Conservation (phyloP, 2,888 invertebrate genomes). For the Polydrusus tereticollis region DNA sequence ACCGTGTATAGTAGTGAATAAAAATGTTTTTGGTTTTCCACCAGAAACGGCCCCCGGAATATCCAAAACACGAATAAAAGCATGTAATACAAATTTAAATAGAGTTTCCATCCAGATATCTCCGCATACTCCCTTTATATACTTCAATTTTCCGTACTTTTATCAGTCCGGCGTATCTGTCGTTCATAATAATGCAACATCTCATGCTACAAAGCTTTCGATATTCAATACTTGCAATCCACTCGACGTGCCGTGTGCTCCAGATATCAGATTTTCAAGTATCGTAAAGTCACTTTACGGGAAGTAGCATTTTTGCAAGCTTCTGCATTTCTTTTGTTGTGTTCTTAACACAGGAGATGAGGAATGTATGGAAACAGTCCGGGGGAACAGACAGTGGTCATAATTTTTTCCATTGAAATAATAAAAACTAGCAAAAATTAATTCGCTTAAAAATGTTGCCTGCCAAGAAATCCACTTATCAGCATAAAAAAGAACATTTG, state of each 20-base stretch:
- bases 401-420: too few relatives aligned
- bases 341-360: neutral
- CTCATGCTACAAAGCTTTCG: slow-evolving; percentile 35
- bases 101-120: neutral
- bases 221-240: slow-evolving; percentile 28
- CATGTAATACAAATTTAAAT: slow-evolving; percentile 4
- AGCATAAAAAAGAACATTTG: too few relatives aligned
- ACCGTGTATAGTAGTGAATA: too few relatives aligned
- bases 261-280: slow-evolving; percentile 35
- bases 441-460: too few relatives aligned
- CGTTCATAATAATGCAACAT: slow-evolving; percentile 35
- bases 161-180: slow-evolving; percentile 23
- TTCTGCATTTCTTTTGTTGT: neutral
- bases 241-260: slow-evolving; percentile 23
- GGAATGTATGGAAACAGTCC: too few relatives aligned
- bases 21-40: too few relatives aligned
- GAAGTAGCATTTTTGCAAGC: slow-evolving; percentile 11
- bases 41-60: too few relatives aligned
- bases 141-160: slow-evolving; percentile 34
- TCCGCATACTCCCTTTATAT: neutral
- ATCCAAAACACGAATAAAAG: too few relatives aligned
- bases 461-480: too few relatives aligned
- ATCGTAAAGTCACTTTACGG: slow-evolving; percentile 24
- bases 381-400: too few relatives aligned
- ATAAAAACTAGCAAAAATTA: too few relatives aligned